Conservation (phyloP, 2,797 vertebrate species). For the Coregonus ussuriensis region DNA sequence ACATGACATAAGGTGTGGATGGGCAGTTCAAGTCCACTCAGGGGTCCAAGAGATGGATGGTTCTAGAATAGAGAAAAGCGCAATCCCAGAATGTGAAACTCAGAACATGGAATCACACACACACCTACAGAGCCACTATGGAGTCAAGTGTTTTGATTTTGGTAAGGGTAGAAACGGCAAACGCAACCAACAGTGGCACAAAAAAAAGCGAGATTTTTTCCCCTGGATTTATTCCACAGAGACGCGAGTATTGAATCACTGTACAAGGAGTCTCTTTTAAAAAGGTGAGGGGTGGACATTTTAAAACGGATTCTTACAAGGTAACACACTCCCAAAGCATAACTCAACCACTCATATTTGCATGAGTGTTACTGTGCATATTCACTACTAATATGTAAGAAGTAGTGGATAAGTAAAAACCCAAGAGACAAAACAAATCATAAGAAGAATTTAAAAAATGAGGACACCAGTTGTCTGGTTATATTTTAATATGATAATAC, state of each 20-base stretch:
- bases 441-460: conserved; percentile 69
- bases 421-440: conserved; percentile 38
- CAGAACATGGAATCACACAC: conserved; percentile 18
- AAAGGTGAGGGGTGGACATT: conserved; percentile 72
- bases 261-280: conserved; percentile 62
- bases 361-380: conserved; percentile 77
- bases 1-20: conserved; percentile 37
- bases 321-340: conserved; percentile 61
- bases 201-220: conserved; percentile 42
- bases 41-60: conserved; percentile 44
- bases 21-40: conserved; percentile 49
- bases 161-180: conserved; percentile 41
- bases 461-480: conserved; percentile 90
- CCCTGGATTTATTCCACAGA: conserved; percentile 51
- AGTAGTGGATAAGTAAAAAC: conserved; percentile 67
- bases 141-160: conserved; percentile 57
- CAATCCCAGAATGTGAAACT: conserved; percentile 49
- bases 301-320: conserved; percentile 68
- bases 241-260: conserved; percentile 55
- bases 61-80: conserved; percentile 42
- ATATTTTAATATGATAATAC: conserved; percentile 98
- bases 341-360: conserved; percentile 53
- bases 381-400: conserved; percentile 67
- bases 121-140: conserved; percentile 42
- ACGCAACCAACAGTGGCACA: conserved; percentile 56